Conservation (phyloP, 2,113 vertebrate genomes). For the Mionectes macconnelli region DNA sequence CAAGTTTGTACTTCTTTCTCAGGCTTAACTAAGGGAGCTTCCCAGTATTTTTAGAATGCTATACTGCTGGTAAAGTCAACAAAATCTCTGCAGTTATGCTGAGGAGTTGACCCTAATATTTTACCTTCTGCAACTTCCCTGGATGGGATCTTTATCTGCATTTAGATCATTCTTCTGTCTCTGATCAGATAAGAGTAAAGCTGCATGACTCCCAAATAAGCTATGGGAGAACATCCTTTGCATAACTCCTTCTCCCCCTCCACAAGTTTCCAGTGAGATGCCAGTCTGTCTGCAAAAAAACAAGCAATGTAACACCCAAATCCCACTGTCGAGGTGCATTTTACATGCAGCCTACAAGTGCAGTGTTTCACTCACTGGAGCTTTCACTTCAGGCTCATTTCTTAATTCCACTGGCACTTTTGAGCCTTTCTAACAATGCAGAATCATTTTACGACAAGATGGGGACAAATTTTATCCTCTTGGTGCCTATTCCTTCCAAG, state of each 20-base stretch:
- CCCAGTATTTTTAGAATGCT: not conserved
- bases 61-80: not conserved
- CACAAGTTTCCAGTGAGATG: not conserved
- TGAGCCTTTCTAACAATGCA: not conserved
- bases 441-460: not conserved
- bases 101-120: not conserved
- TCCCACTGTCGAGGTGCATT: accelerated
- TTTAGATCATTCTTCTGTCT: not conserved
- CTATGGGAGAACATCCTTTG: not conserved
- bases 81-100: not conserved
- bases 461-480: not conserved
- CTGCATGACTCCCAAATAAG: not conserved
- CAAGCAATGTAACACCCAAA: not conserved
- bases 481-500: not conserved
- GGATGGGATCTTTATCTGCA: not conserved
- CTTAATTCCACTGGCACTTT: not conserved
- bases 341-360: not conserved
- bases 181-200: not conserved
- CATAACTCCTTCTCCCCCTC: not conserved
- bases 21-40: not conserved
- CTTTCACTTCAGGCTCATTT: not conserved
- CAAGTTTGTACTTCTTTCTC: not conserved
- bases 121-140: not conserved
- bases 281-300: not conserved
- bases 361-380: not conserved